Conservation (phyloP, 2,888 invertebrate genomes). For the Invenusta paracnida region DNA sequence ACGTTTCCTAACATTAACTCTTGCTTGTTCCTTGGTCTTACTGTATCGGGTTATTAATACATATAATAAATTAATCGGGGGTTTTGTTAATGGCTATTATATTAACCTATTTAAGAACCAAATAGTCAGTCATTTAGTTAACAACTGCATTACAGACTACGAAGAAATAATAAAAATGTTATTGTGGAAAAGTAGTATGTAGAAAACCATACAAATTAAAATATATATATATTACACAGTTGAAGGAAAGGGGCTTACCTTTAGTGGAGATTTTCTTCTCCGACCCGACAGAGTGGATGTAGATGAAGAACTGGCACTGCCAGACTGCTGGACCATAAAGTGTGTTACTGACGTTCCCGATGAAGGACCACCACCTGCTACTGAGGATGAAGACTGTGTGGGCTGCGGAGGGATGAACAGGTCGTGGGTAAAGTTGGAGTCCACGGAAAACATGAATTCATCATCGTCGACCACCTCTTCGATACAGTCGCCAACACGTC, state of each 20-base stretch:
- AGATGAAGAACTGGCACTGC: neutral
- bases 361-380: too few species aligned
- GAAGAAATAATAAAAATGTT: too few species aligned
- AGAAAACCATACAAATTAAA: too few species aligned
- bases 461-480: neutral
- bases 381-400: neutral
- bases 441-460: conserved; percentile 5
- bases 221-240: too few species aligned
- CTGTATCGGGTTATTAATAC: neutral
- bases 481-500: neutral
- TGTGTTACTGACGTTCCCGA: neutral
- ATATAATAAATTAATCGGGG: neutral
- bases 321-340: neutral
- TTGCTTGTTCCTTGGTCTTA: neutral
- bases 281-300: neutral
- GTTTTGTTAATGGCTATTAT: neutral
- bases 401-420: neutral
- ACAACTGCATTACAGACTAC: too few species aligned
- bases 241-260: neutral
- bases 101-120: too few species aligned
- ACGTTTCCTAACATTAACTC: too few species aligned
- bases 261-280: neutral
- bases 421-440: neutral
- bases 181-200: too few species aligned
- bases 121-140: too few species aligned